Base-by-base conservation (phyloP, 2,113 vertebrate species). In the Mungos mungo region DNA sequence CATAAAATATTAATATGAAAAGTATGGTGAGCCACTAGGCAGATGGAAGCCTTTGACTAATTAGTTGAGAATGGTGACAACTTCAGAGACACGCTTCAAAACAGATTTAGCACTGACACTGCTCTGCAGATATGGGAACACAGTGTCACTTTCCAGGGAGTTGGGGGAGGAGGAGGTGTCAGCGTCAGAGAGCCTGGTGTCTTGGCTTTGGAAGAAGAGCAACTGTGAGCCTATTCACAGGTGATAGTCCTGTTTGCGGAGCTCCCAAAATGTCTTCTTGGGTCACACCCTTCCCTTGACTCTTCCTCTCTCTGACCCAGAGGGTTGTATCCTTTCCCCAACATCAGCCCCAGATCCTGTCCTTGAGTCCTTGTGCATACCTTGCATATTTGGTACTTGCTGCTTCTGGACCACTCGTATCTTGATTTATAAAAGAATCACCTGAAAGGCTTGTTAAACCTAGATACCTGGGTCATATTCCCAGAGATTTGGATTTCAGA, bases 1-100 rank as follows among this genome's bases (percentile, higher is more conserved):
- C 96, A 96, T 91, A 83, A 95, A 63, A 97, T 96, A 96, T 77
- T 98, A 88, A 81, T 95, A 81, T 93, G 84, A 96, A 95, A 96
- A 96, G 29, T 96, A 65, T 85, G 81, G 35, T 54, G 81, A 97
- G 76, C 74, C 10, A 14, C n/a, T 41, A 94, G 90, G 88, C 94
- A 96, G 93, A 94, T 98, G 95, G 95, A 95, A 74, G 54, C 14
- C 66, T 96, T 97, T 98, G 94, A 93, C 90, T 98, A 96, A 96
- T 97, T 98, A 96, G 81, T 66, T 74, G 81, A 96, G 82, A 97
- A 84, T 25, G 5, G 88, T 90, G 93, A 97, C 76, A 96, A 88
- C 88, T 94, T 95, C 72, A 88, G 88, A 90, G 95, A 74, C 88
- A 91, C 2, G 76, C 74, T 96, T 92, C 77, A 5, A 52, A 95